Evolutionary conservation across 2,888 invertebrate genomes (phyloP), one percentile per base, ranked within the genome.

Genomic region (Megastigmus dorsalis): DNA sequence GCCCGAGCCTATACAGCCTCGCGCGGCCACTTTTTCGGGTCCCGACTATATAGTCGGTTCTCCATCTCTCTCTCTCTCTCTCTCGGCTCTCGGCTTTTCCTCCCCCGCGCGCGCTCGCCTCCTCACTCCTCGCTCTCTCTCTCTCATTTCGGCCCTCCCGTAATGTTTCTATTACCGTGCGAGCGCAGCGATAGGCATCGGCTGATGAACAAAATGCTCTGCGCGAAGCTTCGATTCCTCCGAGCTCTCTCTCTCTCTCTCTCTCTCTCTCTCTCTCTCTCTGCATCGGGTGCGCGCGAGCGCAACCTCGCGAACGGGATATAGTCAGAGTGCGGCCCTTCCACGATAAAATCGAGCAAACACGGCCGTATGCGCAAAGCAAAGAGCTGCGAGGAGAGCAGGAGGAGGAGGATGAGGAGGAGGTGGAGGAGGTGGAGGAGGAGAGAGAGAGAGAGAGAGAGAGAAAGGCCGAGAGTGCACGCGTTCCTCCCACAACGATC

Each of bases 161-260:
- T n/a, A n/a, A n/a, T n/a, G n/a, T n/a, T n/a, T n/a, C n/a, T n/a
- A n/a, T n/a, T n/a, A n/a, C n/a, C n/a, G n/a, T n/a, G n/a, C n/a
- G n/a, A n/a, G n/a, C n/a, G n/a, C n/a, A n/a, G n/a, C n/a, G n/a
- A n/a, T n/a, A n/a, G n/a, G n/a, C n/a, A n/a, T n/a, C n/a, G n/a
- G n/a, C n/a, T n/a, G n/a, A n/a, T n/a, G n/a, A n/a, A n/a, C n/a
- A n/a, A n/a, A n/a, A n/a, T n/a, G n/a, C n/a, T n/a, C n/a, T n/a
- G n/a, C n/a, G n/a, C n/a, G n/a, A n/a, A n/a, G n/a, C n/a, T 66
- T 67, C 78, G 59, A 73, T 63, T 70, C 71, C 72, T 76, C 54
- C 43, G 13, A 36, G 28, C 60, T 33, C 20, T 13, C 23, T 79
- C 80, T 82, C 77, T 80, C 80, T 79, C 80, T 83, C 52, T 30